Conservation (phyloP, 2,113 vertebrate species). For the Neodontobutis hainanensis region DNA sequence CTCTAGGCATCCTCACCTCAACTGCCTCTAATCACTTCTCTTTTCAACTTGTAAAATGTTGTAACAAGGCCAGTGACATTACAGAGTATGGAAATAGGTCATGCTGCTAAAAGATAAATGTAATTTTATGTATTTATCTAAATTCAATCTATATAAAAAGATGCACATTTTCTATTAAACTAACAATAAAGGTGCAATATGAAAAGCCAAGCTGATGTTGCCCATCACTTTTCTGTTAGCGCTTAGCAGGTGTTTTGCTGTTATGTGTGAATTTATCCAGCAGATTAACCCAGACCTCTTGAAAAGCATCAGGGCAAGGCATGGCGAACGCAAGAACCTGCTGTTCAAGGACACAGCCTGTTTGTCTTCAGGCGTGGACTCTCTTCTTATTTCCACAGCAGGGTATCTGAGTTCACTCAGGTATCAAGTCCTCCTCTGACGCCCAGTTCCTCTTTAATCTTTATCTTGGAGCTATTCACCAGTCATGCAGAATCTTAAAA, state of each 20-base stretch:
- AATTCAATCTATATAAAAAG: slow-evolving; percentile 56
- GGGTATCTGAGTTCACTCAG: slow-evolving; percentile 41
- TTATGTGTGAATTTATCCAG: not conserved
- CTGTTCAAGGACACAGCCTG: slow-evolving; percentile 9
- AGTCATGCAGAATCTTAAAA: slow-evolving; percentile 11
- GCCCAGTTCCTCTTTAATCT: slow-evolving; percentile 31
- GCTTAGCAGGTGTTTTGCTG: not conserved
- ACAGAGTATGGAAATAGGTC: slow-evolving; percentile 58
- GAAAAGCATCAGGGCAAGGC: not conserved
- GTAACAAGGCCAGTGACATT: slow-evolving; percentile 54
- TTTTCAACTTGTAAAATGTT: slow-evolving; percentile 19
- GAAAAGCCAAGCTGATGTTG: slow-evolving; percentile 24
- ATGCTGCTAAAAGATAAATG: slow-evolving; percentile 69
- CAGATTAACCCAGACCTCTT: slow-evolving; percentile 32
- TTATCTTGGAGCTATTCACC: slow-evolving; percentile 16
- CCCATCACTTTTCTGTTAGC: slow-evolving; percentile 24
- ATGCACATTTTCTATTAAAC: slow-evolving; percentile 69
- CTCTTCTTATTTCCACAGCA: slow-evolving; percentile 57
- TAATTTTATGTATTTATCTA: slow-evolving; percentile 47
- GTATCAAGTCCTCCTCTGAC: slow-evolving; percentile 33
- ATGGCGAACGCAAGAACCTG: slow-evolving; percentile 10
- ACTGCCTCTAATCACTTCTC: slow-evolving; percentile 37
- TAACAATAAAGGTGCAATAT: slow-evolving; percentile 70
- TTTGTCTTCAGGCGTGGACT: slow-evolving; percentile 12
- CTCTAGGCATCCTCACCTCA: slow-evolving; percentile 41